These are phyloP conservation scores for Cyanoliseus patagonus DNA, from an alignment of 2,113 vertebrate genomes.

Conservation along the genomic window DNA sequence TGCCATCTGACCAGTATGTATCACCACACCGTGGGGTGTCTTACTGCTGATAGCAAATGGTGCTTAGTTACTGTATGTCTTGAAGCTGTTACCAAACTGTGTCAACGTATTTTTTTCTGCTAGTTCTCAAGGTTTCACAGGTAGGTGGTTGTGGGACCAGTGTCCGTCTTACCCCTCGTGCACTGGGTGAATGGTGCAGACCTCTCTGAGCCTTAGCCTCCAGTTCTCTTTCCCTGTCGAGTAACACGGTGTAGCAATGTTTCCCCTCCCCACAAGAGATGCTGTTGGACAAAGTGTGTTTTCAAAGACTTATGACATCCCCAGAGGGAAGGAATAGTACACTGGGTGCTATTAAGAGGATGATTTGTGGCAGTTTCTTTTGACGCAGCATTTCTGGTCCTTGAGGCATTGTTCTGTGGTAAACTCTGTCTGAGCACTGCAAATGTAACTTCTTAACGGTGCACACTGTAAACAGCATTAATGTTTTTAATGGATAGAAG, in stretches of 20 bases:
- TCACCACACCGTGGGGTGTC: constrained; percentile 72
- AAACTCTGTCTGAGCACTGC: not conserved
- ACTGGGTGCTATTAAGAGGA: not conserved
- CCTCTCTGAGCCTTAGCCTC: not conserved
- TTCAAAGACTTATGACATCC: not conserved
- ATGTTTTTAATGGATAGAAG: not conserved
- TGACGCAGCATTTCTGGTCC: not conserved
- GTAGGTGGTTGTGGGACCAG: constrained; percentile 47
- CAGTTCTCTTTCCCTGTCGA: not conserved
- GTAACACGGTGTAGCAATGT: accelerated
- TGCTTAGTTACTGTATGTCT: constrained; percentile 58
- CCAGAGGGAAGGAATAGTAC: not conserved
- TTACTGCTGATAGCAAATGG: constrained; percentile 60
- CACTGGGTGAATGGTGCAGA: not conserved
- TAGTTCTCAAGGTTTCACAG: constrained; percentile 44
- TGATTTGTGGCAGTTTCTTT: not conserved
- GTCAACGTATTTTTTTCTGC: constrained; percentile 15
- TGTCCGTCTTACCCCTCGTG: not conserved
- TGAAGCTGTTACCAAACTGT: constrained; percentile 44
- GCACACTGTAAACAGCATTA: not conserved
- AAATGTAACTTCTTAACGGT: not conserved
- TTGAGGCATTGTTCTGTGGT: not conserved
- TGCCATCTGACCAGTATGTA: constrained; percentile 53
- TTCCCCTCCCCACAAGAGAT: not conserved
- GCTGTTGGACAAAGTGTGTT: not conserved